Evolutionary conservation across 1,140 invertebrate genomes (phyloP).

Genomic region (Zaprionus ghesquierei): DNA sequence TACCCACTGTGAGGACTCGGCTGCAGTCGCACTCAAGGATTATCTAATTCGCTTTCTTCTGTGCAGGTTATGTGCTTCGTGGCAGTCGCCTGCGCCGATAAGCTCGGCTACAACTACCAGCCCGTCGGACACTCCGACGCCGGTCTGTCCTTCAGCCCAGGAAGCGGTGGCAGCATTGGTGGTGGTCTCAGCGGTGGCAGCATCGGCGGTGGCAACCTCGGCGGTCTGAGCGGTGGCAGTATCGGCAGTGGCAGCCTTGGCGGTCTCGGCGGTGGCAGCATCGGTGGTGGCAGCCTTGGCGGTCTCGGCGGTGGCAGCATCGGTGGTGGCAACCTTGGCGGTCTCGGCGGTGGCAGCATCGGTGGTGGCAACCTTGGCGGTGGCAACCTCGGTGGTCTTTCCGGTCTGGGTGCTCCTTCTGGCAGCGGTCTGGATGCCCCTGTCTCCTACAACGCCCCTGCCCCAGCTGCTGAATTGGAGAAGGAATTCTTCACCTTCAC

Average conservation of each 20-base stretch:
- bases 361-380: slow-evolving; percentile 17
- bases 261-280: slow-evolving; percentile 1
- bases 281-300: slow-evolving; percentile 7
- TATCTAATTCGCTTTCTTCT: slow-evolving; percentile 27
- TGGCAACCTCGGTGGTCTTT: slow-evolving; percentile 33
- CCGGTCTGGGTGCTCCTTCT: slow-evolving; percentile 12
- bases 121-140: slow-evolving; percentile 61
- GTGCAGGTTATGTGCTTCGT: slow-evolving; percentile 70
- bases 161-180: slow-evolving; percentile 28
- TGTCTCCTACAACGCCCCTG: slow-evolving; percentile 58
- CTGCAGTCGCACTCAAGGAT: slow-evolving; percentile 42
- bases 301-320: slow-evolving; percentile 18
- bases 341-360: not conserved
- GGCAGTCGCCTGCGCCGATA: slow-evolving; percentile 73
- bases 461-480: slow-evolving; percentile 55
- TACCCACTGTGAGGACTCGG: slow-evolving; percentile 13
- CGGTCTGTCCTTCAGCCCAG: slow-evolving; percentile 67
- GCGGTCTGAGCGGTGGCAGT: not conserved
- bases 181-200: slow-evolving; percentile 2
- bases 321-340: slow-evolving; percentile 1
- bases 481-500: slow-evolving; percentile 64
- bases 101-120: slow-evolving; percentile 78
- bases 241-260: slow-evolving; percentile 8
- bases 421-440: slow-evolving; percentile 44
- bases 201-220: not conserved